Conservation (phyloP, 2,797 vertebrate genomes). For the Monodelphis domestica region DNA sequence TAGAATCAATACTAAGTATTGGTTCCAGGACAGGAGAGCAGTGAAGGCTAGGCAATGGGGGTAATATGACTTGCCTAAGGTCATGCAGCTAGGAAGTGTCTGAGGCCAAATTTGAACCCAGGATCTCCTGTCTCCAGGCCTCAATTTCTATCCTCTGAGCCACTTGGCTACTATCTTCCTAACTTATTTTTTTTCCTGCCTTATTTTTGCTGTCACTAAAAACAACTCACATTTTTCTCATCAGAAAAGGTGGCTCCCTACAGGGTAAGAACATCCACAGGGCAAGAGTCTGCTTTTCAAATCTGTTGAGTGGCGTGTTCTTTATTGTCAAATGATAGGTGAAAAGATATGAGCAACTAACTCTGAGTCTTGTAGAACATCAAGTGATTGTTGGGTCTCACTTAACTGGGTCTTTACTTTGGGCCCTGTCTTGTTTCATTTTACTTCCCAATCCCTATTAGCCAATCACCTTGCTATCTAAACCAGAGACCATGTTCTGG, state of each 20-base stretch:
- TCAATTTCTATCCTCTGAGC: too few species aligned
- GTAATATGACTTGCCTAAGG: too few species aligned
- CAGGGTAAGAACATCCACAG: neutral
- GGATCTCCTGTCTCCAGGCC: too few species aligned
- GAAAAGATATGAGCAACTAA: neutral
- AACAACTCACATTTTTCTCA: neutral
- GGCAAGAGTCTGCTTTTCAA: neutral
- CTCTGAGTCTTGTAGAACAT: neutral
- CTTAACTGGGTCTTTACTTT: neutral
- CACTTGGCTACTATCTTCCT: too few species aligned
- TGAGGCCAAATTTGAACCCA: too few species aligned
- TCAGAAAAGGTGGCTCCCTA: neutral
- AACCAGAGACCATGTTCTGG: neutral
- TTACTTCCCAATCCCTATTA: neutral
- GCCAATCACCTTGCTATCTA: neutral
- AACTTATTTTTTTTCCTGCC: too few species aligned
- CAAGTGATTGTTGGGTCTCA: neutral
- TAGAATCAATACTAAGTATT: too few species aligned
- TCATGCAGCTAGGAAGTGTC: too few species aligned
- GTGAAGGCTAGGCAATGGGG: too few species aligned
- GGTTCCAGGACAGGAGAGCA: too few species aligned
- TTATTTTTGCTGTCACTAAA: neutral
- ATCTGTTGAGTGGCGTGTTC: neutral
- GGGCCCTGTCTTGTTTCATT: neutral
- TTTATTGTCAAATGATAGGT: neutral